Conservation (phyloP, 1,140 invertebrate species). For the Galendromus occidentalis region DNA sequence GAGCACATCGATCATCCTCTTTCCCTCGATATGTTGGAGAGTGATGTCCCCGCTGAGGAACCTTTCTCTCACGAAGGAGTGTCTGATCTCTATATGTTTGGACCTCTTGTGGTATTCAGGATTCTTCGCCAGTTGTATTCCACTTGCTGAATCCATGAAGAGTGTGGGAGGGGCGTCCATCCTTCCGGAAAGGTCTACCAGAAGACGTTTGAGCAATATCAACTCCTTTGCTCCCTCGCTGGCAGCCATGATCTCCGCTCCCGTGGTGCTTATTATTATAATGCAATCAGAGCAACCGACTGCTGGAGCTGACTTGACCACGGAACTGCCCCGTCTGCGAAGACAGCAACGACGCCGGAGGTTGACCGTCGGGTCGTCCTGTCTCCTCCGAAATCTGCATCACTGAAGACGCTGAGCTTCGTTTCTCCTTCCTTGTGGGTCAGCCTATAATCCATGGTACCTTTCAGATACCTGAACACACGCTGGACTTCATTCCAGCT, state of each 20-base stretch:
- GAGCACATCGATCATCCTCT: conserved; percentile 12
- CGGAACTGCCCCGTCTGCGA: conserved; percentile 13
- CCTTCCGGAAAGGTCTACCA: conserved; percentile 11
- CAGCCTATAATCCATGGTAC: conserved; percentile 3
- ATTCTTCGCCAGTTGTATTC: conserved; percentile 15
- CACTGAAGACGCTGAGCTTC: background rate
- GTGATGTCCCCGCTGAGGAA: background rate
- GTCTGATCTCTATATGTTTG: conserved; percentile 13
- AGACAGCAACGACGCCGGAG: conserved; percentile 11
- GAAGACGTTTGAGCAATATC: conserved; percentile 15
- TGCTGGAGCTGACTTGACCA: too few relatives aligned
- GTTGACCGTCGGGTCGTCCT: conserved; percentile 4
- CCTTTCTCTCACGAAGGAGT: too few relatives aligned
- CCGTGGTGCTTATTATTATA: too few relatives aligned
- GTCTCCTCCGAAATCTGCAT: conserved; percentile 13
- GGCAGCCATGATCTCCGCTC: too few relatives aligned
- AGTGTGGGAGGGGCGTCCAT: background rate
- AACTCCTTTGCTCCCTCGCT: too few relatives aligned
- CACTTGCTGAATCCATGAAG: conserved; percentile 17
- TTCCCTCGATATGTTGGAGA: conserved; percentile 1
- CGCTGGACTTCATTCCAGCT: too few relatives aligned
- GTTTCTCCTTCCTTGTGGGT: background rate
- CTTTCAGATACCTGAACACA: too few relatives aligned
- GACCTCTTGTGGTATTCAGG: conserved; percentile 15
- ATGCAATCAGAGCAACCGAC: too few relatives aligned